Evolutionary conservation across 2,888 invertebrate species (phyloP).

Genomic region (Phymatocera aterrima): DNA sequence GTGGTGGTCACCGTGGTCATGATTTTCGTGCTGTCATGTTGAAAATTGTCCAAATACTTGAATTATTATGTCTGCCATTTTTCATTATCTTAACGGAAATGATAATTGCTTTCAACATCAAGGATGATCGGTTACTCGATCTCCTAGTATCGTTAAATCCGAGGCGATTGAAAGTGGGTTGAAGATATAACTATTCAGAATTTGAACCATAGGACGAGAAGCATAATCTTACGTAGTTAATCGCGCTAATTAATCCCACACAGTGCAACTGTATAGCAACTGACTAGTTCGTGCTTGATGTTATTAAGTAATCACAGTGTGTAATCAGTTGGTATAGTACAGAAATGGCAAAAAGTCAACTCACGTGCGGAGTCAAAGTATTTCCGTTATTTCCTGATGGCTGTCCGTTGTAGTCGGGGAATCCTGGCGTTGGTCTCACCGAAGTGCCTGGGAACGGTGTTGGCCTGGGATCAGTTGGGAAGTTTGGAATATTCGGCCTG

Average conservation of each 20-base stretch:
- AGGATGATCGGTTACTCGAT: too few relatives aligned
- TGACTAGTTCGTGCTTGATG: background rate
- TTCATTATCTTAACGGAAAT: background rate
- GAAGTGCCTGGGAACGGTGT: slow-evolving; percentile 56
- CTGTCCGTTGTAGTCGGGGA: slow-evolving; percentile 64
- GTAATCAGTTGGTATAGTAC: background rate
- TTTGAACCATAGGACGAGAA: too few relatives aligned
- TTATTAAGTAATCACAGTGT: background rate
- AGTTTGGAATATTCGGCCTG: slow-evolving; percentile 52
- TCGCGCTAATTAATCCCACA: background rate
- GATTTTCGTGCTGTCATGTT: background rate
- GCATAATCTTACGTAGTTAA: background rate
- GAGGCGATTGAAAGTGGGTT: too few relatives aligned
- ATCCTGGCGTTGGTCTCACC: slow-evolving; percentile 63
- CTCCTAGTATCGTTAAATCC: too few relatives aligned
- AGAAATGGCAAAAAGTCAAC: slow-evolving; percentile 44
- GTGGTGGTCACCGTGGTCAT: slow-evolving; percentile 75
- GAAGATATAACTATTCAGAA: too few relatives aligned
- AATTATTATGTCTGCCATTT: background rate
- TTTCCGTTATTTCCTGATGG: slow-evolving; percentile 61
- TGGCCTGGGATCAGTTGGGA: slow-evolving; percentile 61
- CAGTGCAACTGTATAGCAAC: background rate
- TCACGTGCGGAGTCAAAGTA: slow-evolving; percentile 62
- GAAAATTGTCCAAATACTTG: background rate
- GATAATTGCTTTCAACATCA: too few relatives aligned